These are phyloP conservation scores for Cantharis lateralis DNA, from an alignment of 2,888 invertebrate genomes.

Conservation along the genomic window DNA sequence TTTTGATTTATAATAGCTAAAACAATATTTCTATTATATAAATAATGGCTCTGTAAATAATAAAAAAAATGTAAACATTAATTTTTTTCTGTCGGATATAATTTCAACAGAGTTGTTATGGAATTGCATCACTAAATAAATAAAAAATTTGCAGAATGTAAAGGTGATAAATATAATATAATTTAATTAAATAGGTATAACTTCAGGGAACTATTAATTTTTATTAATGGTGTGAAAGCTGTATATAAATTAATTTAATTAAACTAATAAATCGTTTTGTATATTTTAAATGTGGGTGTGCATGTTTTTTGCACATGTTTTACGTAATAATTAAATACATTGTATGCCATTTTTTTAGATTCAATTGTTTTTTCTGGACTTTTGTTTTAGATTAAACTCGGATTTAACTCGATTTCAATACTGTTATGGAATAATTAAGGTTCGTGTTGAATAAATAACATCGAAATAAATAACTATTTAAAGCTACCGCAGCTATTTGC, in stretches of 20 bases:
- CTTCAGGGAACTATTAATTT: background rate
- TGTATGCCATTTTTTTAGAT: background rate
- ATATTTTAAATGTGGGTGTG: background rate
- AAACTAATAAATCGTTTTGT: background rate
- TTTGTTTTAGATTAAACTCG: background rate
- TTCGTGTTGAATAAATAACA: background rate
- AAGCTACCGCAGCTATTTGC: background rate
- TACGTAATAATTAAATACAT: background rate
- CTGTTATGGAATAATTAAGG: background rate
- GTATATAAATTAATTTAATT: background rate
- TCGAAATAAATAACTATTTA: background rate
- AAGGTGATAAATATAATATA: background rate
- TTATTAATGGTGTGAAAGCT: background rate
- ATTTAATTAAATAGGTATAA: background rate
- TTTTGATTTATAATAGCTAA: background rate
- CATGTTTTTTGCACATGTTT: background rate
- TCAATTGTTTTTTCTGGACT: background rate
- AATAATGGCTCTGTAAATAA: background rate
- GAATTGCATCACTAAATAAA: background rate
- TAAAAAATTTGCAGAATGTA: background rate
- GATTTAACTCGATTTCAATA: background rate
- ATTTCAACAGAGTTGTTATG: background rate
- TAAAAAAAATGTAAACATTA: background rate
- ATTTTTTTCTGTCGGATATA: background rate
- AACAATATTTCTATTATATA: background rate